Base-by-base conservation (phyloP, 2,888 invertebrate genomes). In the Ectemnius lituratus region DNA sequence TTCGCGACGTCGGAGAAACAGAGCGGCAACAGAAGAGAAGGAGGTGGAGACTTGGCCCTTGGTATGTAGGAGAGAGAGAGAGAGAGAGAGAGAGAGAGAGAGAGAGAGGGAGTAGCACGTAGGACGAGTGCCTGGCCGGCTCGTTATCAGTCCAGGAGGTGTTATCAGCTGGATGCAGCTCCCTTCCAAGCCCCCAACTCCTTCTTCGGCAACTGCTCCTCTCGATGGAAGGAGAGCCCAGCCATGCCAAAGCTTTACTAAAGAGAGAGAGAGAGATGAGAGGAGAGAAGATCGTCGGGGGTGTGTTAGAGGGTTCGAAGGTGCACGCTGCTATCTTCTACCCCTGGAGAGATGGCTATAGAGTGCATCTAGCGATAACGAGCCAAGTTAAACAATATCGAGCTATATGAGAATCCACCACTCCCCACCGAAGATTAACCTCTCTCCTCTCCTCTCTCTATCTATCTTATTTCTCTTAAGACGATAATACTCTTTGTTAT, bases 321-420 rank as follows among this genome's bases (percentile, higher is more conserved):
- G 87, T 86, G 83, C 79, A 79, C 84, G 84, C 52, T 16, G 52
- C 84, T 87, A 87, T 87, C 88, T 85, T 82, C 86, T 82, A 85
- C 85, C 87, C 86, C 87, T 86, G 78, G 88, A 88, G 88, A 88
- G 87, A 87, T 86, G 88, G 85, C 87, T 89, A 89, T 88, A 88
- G 89, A 89, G 89, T 89, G 90, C 90, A 90, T 90, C 90, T 88
- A 84, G 90, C 87, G 90, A 90, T 90, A 90, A 90, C 89, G 89
- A 87, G 88, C 87, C 87, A 90, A 90, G 88, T 90, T 90, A 89
- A 90, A 90, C 90, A 90, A 90, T 90, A 90, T 90, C 89, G 88
- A 89, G 89, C 88, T 88, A 86, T 88, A 89, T 85, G 86, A 88
- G 87, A 73, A 76, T n/a, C 77, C 79, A 79, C 78, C 77, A 80